Percentiles rank a stretch among this genome's conserved stretches.
Conservation (phyloP, 2,797 vertebrate species). For the Apodemus agrarius region DNA sequence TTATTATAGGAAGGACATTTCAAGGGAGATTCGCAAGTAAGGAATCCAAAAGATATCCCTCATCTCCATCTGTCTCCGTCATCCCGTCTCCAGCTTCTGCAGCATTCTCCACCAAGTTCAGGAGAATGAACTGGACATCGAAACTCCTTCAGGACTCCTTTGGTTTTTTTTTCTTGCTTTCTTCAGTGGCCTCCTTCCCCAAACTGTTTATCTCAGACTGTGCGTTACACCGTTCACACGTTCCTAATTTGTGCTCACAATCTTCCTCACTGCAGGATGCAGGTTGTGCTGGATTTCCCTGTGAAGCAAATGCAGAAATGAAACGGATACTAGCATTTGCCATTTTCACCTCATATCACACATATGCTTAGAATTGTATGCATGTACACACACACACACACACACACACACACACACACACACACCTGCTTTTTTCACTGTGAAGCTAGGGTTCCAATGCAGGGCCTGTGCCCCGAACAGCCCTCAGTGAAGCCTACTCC, state of each 20-base stretch:
- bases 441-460: background rate
- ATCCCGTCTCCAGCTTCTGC: background rate
- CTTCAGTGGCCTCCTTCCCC: background rate
- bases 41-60: background rate
- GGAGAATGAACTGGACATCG: background rate
- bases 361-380: background rate
- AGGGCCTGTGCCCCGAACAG: background rate
- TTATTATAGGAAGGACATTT: conserved; percentile 51
- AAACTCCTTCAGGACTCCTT: background rate
- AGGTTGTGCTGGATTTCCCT: background rate
- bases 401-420: background rate
- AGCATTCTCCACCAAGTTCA: background rate
- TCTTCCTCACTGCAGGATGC: background rate
- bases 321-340: background rate
- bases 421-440: background rate
- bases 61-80: background rate
- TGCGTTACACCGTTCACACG: background rate
- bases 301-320: background rate
- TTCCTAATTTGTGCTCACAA: background rate
- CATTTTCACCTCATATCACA: background rate
- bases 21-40: conserved; percentile 48
- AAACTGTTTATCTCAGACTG: background rate
- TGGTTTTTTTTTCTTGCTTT: conserved; percentile 24
- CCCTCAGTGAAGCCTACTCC: background rate
- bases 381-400: background rate